Evolutionary conservation across 2,797 vertebrate genomes (phyloP).

Genomic region (Picus viridis): DNA sequence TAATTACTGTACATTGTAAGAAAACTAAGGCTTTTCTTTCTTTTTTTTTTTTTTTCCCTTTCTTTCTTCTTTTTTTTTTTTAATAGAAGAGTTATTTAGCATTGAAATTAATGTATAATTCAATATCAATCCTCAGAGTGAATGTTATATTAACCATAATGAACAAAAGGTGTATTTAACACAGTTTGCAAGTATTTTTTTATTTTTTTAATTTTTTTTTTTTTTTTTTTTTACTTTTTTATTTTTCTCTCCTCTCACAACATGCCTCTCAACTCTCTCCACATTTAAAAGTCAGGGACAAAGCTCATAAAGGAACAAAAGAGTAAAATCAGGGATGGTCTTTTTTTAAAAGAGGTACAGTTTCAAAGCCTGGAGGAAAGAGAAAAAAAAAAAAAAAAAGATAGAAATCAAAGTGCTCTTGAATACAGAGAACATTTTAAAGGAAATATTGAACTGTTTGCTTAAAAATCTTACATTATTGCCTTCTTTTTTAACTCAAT

Average conservation of each 20-base stretch:
- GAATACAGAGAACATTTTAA: constrained; percentile 86
- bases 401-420: constrained; percentile 86
- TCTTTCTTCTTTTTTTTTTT: constrained; percentile 76
- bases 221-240: constrained; percentile 72
- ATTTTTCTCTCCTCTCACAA: constrained; percentile 82
- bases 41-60: constrained; percentile 23
- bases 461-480: constrained; percentile 87
- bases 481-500: constrained; percentile 84
- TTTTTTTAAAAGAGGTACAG: constrained; percentile 83
- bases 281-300: constrained; percentile 82
- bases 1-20: constrained; percentile 82
- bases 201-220: background rate
- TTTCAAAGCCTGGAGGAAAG: constrained; percentile 80
- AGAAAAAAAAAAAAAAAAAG: constrained; percentile 78
- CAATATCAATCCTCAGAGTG: constrained; percentile 75
- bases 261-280: constrained; percentile 80
- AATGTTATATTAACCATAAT: constrained; percentile 85
- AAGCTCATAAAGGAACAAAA: constrained; percentile 86
- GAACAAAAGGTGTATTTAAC: constrained; percentile 85
- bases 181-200: constrained; percentile 78
- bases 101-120: constrained; percentile 81
- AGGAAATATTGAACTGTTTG: constrained; percentile 88
- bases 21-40: constrained; percentile 76
- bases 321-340: constrained; percentile 83
- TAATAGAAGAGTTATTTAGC: constrained; percentile 79